Evolutionary conservation across 1,140 invertebrate genomes (phyloP).

Genomic region (Hyphantria cunea): DNA sequence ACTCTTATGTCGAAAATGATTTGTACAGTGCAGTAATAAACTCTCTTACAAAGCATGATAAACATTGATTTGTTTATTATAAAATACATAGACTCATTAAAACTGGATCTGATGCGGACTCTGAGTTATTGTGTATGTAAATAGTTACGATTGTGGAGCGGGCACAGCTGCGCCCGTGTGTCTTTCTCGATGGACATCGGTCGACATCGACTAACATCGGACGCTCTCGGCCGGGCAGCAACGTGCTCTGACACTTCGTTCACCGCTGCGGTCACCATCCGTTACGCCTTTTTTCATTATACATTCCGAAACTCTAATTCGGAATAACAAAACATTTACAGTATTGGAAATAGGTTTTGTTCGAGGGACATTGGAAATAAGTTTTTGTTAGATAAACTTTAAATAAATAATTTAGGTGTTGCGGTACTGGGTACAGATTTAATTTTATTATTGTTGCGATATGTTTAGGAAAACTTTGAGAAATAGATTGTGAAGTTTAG

Average conservation of each 20-base stretch:
- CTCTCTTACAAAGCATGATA: too few relatives aligned
- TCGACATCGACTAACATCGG: not conserved
- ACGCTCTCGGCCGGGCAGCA: not conserved
- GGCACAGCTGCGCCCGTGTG: too few relatives aligned
- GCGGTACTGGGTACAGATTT: not conserved
- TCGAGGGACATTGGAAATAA: not conserved
- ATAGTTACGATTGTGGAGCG: too few relatives aligned
- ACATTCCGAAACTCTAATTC: constrained; percentile 8
- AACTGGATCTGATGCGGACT: too few relatives aligned
- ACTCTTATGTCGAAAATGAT: too few relatives aligned
- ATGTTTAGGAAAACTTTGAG: too few relatives aligned
- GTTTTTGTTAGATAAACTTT: not conserved
- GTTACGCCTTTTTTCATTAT: constrained; percentile 6
- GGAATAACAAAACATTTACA: not conserved
- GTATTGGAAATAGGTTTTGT: not conserved
- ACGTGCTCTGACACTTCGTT: constrained; percentile 9
- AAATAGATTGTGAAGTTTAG: too few relatives aligned
- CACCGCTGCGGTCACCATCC: constrained; percentile 11
- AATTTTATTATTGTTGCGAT: too few relatives aligned
- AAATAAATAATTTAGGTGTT: not conserved
- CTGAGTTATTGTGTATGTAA: too few relatives aligned
- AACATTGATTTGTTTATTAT: too few relatives aligned
- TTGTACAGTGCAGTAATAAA: too few relatives aligned
- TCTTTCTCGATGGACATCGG: not conserved
- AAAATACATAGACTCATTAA: too few relatives aligned